Conservation (phyloP, 2,888 invertebrate species). For the Steromphala cineraria region DNA sequence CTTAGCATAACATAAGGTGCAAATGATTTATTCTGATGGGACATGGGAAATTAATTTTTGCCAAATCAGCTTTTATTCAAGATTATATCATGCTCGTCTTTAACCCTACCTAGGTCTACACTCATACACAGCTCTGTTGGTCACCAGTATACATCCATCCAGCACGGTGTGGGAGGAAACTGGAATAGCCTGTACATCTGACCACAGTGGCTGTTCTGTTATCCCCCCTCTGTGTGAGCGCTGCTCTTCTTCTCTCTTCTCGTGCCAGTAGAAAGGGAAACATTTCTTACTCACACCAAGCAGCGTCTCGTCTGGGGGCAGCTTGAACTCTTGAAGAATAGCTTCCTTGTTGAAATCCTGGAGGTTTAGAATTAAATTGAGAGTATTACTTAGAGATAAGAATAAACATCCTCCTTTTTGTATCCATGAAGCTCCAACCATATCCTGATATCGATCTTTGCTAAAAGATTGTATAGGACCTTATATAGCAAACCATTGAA, state of each 20-base stretch:
- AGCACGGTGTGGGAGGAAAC: constrained; percentile 67
- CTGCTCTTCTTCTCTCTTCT: constrained; percentile 49
- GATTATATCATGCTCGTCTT: too few species aligned
- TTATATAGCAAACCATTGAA: too few species aligned
- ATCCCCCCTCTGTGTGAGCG: constrained; percentile 25
- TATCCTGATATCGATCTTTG: too few species aligned
- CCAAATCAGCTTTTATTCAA: too few species aligned
- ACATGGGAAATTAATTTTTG: neutral
- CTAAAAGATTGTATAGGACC: too few species aligned
- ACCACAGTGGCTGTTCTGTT: constrained; percentile 20
- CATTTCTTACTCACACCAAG: constrained; percentile 78
- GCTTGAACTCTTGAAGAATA: constrained; percentile 79
- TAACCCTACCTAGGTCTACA: constrained; percentile 78
- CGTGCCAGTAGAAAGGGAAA: constrained; percentile 70
- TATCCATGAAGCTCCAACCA: too few species aligned
- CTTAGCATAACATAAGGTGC: too few species aligned
- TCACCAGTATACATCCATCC: constrained; percentile 79
- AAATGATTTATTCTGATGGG: too few species aligned
- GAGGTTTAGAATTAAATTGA: neutral
- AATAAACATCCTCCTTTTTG: too few species aligned
- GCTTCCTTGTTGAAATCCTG: constrained; percentile 80
- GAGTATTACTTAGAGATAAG: neutral
- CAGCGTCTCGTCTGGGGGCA: constrained; percentile 78
- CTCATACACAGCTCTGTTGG: constrained; percentile 80
- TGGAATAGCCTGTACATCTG: constrained; percentile 48